Evolutionary conservation across 2,797 vertebrate species (phyloP).

Genomic region (Poecilia picta): DNA sequence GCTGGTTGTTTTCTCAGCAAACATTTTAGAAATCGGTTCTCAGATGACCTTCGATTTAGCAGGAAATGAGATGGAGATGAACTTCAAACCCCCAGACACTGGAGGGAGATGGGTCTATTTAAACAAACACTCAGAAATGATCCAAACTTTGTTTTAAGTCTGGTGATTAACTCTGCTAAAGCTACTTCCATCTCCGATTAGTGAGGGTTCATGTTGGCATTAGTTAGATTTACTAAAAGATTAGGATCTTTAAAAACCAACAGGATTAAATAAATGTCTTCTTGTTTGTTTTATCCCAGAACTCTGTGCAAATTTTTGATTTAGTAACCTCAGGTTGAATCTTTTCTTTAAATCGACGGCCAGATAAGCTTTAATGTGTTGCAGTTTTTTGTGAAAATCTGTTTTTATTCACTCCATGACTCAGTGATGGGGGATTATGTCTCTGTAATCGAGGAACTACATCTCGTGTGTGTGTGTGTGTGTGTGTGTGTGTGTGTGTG

Average conservation of each 20-base stretch:
- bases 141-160: neutral
- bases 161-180: neutral
- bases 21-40: neutral
- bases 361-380: slow-evolving; percentile 45
- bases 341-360: slow-evolving; percentile 13
- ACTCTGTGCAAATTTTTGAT: slow-evolving; percentile 24
- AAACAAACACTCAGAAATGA: neutral
- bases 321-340: slow-evolving; percentile 33
- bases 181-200: slow-evolving; percentile 31
- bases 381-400: slow-evolving; percentile 34
- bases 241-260: slow-evolving; percentile 52
- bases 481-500: neutral
- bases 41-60: neutral
- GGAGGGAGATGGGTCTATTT: neutral
- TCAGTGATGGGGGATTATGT: slow-evolving; percentile 42
- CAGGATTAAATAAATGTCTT: slow-evolving; percentile 31
- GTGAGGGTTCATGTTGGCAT: slow-evolving; percentile 30
- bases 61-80: neutral
- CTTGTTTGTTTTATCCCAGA: neutral
- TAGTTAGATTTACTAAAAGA: slow-evolving; percentile 66
- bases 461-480: slow-evolving; percentile 7
- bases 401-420: slow-evolving; percentile 27
- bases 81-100: neutral
- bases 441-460: slow-evolving; percentile 48
- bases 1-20: neutral